Base-by-base conservation (phyloP, 2,113 vertebrate species). In the Gavialis gangeticus region DNA sequence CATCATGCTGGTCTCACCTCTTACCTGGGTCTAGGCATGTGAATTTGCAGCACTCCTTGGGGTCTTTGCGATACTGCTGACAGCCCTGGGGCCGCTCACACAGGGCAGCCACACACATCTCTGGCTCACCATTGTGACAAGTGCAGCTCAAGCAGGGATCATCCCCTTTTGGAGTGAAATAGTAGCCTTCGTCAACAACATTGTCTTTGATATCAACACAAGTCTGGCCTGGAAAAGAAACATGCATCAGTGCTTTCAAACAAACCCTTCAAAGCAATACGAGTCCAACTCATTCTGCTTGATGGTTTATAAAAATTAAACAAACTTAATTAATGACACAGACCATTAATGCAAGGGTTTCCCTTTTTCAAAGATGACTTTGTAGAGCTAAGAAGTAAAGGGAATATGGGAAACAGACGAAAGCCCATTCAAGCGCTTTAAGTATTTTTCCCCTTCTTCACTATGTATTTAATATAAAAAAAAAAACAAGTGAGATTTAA, bases 131-230 rank as follows among this genome's bases (percentile, higher is more conserved):
- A 1, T 99, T 98, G 4, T 99, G 99, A 96, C 99, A 99, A 0
- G 99, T 99, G 97, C 99, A 99, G 98, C 99, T 99, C 95, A 99
- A 95, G 90, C 99, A 99, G 0, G 99, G 99, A 94, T 99, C 99
- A 0, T 99, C 98, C 27, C 99, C 99, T 89, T 99, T 99, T 1
- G 99, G 99, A 2, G 99, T 99, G 98, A 99, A 99, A 92, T 99
- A 99, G 97, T 99, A 99, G 56, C 99, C 99, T 98, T 99, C 99
- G 5, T 99, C 99, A 0, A 99, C 99, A 59, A 99, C 98, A 12
- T 99, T 99, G 98, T 99, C 99, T 92, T 99, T 99, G 95, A 99
- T 99, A 95, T 99, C 99, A 57, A 99, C 99, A 4, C 99, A 99
- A 0, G 99, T 99, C 95, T 99, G 99, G 93, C 99, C 99, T 99